Conservation (phyloP, 37 sponge, comb jelly and placozoan genomes). For the Halichondria panicea region DNA sequence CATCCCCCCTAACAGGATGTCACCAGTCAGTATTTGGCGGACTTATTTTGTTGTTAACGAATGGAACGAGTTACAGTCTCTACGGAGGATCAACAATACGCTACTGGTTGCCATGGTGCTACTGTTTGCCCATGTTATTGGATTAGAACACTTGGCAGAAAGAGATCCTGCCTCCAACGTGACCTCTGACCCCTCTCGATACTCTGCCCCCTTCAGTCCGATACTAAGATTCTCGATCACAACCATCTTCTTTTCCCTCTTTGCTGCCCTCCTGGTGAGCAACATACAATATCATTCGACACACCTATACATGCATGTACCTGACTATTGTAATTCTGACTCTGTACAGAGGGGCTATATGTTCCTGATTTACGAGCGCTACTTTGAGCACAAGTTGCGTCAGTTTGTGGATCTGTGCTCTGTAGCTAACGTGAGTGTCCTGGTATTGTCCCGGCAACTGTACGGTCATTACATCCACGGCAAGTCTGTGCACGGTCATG, state of each 20-base stretch:
- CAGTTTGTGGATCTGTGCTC: constrained; percentile 94
- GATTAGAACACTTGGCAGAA: constrained; percentile 60
- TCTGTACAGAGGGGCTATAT: constrained; percentile 59
- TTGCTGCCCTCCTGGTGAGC: constrained; percentile 63
- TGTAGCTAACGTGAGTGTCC: constrained; percentile 86
- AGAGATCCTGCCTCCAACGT: constrained; percentile 54
- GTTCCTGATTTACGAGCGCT: constrained; percentile 80
- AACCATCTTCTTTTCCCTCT: constrained; percentile 39
- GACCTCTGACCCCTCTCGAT: constrained; percentile 18
- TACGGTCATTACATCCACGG: constrained; percentile 98
- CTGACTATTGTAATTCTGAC: constrained; percentile 1
- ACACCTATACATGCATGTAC: too few relatives aligned
- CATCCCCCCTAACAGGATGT: background rate
- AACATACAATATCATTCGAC: too few relatives aligned
- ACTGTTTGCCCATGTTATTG: constrained; percentile 53
- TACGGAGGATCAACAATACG: constrained; percentile 62
- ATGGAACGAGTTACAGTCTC: constrained; percentile 91
- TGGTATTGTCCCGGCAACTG: constrained; percentile 60
- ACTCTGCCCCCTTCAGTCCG: constrained; percentile 61
- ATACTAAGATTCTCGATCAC: constrained; percentile 66
- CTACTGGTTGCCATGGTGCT: constrained; percentile 46
- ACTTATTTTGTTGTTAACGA: constrained; percentile 95
- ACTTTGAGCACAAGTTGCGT: constrained; percentile 81
- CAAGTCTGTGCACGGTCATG: constrained; percentile 89
- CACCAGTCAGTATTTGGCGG: constrained; percentile 93